Percentiles rank a stretch among this genome's conserved stretches.
Conservation (phyloP, 2,797 vertebrate genomes). For the Bovichtus variegatus region DNA sequence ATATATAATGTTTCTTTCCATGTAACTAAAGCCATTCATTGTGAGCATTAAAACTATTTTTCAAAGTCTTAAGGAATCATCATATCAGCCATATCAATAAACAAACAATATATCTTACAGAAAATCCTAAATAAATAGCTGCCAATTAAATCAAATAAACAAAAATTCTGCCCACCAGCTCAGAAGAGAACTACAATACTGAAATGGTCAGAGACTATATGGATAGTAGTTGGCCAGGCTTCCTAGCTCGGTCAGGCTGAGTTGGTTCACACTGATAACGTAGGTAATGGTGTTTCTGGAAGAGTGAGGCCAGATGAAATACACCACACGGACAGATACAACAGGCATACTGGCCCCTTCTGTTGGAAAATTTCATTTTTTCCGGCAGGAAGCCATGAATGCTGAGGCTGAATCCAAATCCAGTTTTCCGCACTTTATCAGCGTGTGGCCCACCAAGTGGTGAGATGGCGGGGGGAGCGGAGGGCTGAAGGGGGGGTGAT, state of each 20-base stretch:
- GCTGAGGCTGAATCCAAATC: slow-evolving; percentile 94
- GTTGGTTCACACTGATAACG: slow-evolving; percentile 88
- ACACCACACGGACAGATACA: slow-evolving; percentile 90
- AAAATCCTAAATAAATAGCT: slow-evolving; percentile 34
- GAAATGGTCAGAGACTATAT: slow-evolving; percentile 55
- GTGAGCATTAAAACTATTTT: background rate
- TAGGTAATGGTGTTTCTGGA: slow-evolving; percentile 93
- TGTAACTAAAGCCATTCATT: background rate
- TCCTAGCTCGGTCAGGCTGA: slow-evolving; percentile 87
- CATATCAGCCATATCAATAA: background rate
- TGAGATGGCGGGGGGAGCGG: slow-evolving; percentile 84
- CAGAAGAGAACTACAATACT: slow-evolving; percentile 37
- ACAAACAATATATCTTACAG: background rate
- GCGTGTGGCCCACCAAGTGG: slow-evolving; percentile 94
- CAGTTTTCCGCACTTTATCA: slow-evolving; percentile 94
- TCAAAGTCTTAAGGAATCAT: background rate
- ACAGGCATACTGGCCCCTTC: slow-evolving; percentile 91
- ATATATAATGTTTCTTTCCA: background rate
- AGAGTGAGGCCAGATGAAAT: slow-evolving; percentile 94
- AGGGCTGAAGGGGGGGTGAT: slow-evolving; percentile 79
- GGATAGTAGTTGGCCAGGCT: slow-evolving; percentile 75
- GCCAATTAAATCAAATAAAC: slow-evolving; percentile 42
- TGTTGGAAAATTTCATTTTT: slow-evolving; percentile 95
- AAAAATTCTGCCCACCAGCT: slow-evolving; percentile 31
- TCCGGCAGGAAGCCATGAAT: slow-evolving; percentile 94